Percentiles rank a stretch among this genome's conserved stretches.
Evolutionary conservation across 2,113 vertebrate species (phyloP).

Genomic region (Tricholaema leucomelas): DNA sequence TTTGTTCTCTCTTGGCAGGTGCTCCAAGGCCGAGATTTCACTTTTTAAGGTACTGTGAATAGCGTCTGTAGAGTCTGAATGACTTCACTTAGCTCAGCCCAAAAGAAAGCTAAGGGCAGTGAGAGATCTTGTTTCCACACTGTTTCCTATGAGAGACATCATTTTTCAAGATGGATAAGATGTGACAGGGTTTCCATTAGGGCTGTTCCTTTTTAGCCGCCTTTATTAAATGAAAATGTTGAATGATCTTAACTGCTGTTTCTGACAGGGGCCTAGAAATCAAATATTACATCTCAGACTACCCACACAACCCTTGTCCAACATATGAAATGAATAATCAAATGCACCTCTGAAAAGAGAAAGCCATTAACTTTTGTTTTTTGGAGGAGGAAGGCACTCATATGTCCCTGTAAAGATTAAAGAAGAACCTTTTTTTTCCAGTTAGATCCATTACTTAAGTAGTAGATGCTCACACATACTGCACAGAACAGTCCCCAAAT

Average conservation of each 20-base stretch:
- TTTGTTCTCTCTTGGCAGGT: slow-evolving; percentile 48
- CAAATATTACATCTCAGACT: not conserved
- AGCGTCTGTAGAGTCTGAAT: slow-evolving; percentile 22
- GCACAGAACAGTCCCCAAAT: not conserved
- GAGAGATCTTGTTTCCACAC: not conserved
- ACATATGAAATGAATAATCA: slow-evolving; percentile 6
- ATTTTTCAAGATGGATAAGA: not conserved
- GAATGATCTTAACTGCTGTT: slow-evolving; percentile 19
- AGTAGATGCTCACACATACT: not conserved
- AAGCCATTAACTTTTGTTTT: not conserved
- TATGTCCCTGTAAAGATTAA: not conserved
- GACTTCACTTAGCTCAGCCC: not conserved
- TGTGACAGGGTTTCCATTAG: slow-evolving; percentile 36
- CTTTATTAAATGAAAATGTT: slow-evolving; percentile 30
- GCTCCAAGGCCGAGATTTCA: slow-evolving; percentile 31
- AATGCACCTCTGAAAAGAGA: slow-evolving; percentile 1
- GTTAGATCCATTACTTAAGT: slow-evolving; percentile 36
- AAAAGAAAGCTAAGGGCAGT: not conserved
- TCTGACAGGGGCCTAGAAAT: slow-evolving; percentile 21
- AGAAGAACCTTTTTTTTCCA: not conserved
- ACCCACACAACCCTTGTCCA: not conserved
- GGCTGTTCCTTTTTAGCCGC: not conserved
- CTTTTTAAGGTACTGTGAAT: slow-evolving; percentile 10
- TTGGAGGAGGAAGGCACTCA: not conserved
- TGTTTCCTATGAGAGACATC: not conserved